Conservation (phyloP, 2,113 vertebrate species). For the Nibea coibor region DNA sequence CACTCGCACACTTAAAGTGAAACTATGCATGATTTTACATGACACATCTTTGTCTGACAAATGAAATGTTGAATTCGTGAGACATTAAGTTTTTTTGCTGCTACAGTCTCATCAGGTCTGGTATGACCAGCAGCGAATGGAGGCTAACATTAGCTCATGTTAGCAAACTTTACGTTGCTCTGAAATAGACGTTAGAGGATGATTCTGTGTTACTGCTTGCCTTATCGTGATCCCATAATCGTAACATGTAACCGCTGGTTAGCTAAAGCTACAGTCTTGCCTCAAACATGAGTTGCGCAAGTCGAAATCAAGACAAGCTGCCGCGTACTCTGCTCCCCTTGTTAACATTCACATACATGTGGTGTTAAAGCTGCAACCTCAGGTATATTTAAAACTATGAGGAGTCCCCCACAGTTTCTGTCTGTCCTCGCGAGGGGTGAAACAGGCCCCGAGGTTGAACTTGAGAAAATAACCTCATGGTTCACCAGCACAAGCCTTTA, state of each 20-base stretch:
- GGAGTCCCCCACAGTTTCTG: constrained; percentile 25
- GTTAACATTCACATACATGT: constrained; percentile 68
- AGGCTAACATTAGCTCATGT: background rate
- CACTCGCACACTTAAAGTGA: background rate
- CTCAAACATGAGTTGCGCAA: background rate
- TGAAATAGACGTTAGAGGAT: background rate
- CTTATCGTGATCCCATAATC: background rate
- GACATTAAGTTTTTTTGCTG: background rate
- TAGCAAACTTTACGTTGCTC: background rate
- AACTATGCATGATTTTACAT: background rate
- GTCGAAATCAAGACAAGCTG: constrained; percentile 44
- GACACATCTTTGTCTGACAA: background rate
- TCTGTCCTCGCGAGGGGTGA: background rate
- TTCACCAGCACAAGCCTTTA: constrained; percentile 29
- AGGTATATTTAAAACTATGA: constrained; percentile 47
- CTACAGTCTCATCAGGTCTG: background rate
- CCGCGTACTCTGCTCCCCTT: background rate
- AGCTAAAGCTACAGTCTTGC: background rate
- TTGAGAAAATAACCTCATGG: constrained; percentile 48
- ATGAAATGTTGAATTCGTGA: background rate
- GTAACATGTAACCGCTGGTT: background rate
- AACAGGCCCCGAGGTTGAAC: background rate
- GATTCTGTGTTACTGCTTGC: background rate
- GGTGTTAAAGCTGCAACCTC: constrained; percentile 58
- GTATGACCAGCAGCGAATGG: background rate